Conservation (phyloP, 2,888 invertebrate genomes). For the Dynastes grantii region DNA sequence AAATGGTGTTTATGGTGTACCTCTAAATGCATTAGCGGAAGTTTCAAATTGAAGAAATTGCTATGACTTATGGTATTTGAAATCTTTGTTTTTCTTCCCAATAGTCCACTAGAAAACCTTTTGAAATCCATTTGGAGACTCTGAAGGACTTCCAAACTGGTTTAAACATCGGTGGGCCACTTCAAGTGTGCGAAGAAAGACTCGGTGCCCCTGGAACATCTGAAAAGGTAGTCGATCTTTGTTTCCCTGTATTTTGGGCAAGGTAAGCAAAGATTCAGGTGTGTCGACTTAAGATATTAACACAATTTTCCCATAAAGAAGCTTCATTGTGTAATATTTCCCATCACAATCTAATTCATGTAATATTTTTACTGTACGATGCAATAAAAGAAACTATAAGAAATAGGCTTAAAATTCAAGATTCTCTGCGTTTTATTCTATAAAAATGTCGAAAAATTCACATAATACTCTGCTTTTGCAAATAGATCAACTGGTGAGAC, state of each 20-base stretch:
- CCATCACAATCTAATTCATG: not conserved
- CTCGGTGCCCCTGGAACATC: no score
- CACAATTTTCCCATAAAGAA: not conserved
- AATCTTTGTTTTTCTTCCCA: no score
- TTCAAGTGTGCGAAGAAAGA: no score
- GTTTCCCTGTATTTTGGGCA: constrained; percentile 81
- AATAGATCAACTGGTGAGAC: not conserved
- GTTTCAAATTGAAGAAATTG: no score
- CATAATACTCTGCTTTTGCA: not conserved
- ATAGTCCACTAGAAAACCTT: no score
- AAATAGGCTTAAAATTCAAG: not conserved
- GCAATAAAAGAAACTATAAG: not conserved
- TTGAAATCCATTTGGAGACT: no score
- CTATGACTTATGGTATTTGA: no score
- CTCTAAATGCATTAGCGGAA: no score
- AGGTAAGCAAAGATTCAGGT: constrained; percentile 95
- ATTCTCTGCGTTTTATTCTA: no score
- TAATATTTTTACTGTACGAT: not conserved
- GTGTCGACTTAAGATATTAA: constrained; percentile 74
- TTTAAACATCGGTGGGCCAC: no score
- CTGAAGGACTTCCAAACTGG: no score
- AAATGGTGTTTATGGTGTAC: no score
- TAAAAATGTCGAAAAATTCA: not conserved
- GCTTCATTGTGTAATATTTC: not conserved
- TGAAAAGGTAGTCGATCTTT: constrained; percentile 74